Evolutionary conservation across 2,113 vertebrate genomes (phyloP), one percentile per base, ranked within the genome.

Genomic region (Urocynchramus pylzowi): DNA sequence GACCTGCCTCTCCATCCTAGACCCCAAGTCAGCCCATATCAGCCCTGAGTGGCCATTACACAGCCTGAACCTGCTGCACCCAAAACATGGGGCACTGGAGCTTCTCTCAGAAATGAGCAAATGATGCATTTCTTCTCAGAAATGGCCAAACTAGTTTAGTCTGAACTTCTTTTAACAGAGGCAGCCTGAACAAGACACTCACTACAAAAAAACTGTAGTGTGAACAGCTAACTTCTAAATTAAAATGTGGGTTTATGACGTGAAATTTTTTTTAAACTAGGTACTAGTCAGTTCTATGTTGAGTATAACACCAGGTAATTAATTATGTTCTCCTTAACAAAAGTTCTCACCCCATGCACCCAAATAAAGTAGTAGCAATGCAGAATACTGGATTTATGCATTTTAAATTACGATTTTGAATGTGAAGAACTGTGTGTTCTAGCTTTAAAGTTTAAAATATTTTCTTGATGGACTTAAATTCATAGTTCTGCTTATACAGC

Each of bases 11-110:
- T 60, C 47, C 1, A 2, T 42, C 27, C 35, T 24, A 75, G 23
- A 45, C 21, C 16, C 16, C 1, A 6, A 26, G 9, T 22, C 1
- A 65, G n/a, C 33, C 39, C 1, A 0, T 16, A 49, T 18, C 64
- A 84, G 61, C 15, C 61, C 42, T 12, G 16, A 84, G 17, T 1
- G 2, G 26, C 39, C 52, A 75, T 20, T 35, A 44, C 7, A 12
- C 37, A 67, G 33, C 31, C 56, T 67, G 69, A 77, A 71, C 12
- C 31, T 42, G 41, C 13, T 1, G 4, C 41, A 45, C 13, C 10
- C 59, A 52, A 77, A 80, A 45, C 59, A 77, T 1, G 12, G 61
- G 26, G 31, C 45, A 63, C 30, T 16, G 8, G 23, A 70, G 17
- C 21, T 67, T 53, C 69, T 24, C 50, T 70, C 59, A 41, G 71